Evolutionary conservation across 2,113 vertebrate genomes (phyloP).

Genomic region (Panurus biarmicus): DNA sequence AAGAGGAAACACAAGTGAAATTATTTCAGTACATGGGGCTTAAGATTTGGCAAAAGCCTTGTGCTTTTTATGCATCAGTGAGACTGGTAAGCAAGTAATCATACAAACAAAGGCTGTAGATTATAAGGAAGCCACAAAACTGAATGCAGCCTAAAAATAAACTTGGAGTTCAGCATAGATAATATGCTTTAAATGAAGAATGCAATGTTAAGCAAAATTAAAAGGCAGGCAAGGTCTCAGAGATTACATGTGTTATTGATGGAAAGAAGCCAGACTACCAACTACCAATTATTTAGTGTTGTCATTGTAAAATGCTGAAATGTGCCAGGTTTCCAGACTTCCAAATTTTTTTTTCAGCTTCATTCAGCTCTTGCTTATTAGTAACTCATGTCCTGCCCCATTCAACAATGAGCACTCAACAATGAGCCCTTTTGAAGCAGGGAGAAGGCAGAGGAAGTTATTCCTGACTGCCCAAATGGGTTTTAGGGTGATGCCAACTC

Average conservation of each 20-base stretch:
- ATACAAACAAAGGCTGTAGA: constrained; percentile 35
- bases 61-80: constrained; percentile 49
- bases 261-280: constrained; percentile 5
- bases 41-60: constrained; percentile 32
- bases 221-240: constrained; percentile 38
- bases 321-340: background rate
- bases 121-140: constrained; percentile 45
- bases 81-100: constrained; percentile 47
- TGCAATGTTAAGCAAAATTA: constrained; percentile 27
- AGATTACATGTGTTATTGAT: constrained; percentile 12
- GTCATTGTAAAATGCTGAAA: background rate
- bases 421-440: background rate
- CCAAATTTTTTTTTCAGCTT: background rate
- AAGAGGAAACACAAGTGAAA: constrained; percentile 26
- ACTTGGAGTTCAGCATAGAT: constrained; percentile 42
- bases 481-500: background rate
- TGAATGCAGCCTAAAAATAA: constrained; percentile 45
- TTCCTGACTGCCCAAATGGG: no score
- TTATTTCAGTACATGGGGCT: constrained; percentile 21
- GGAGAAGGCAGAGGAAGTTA: background rate
- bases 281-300: background rate
- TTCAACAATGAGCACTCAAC: background rate
- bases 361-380: background rate
- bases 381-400: background rate
- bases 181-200: constrained; percentile 44